These are phyloP conservation scores for Hucho hucho DNA, from an alignment of 2,113 vertebrate genomes.

Conservation along the genomic window DNA sequence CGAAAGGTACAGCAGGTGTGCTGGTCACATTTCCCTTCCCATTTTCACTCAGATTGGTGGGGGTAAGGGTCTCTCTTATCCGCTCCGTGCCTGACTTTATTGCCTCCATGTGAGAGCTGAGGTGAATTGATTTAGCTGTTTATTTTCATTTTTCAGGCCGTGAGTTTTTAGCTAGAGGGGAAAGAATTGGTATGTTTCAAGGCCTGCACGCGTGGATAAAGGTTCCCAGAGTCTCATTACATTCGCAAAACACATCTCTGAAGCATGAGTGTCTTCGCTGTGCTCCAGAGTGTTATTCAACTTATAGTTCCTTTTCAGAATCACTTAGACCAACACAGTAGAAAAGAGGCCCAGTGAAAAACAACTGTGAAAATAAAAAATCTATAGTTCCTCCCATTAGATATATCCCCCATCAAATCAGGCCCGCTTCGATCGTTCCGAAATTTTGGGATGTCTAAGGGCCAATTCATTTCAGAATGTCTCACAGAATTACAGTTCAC, in stretches of 20 bases:
- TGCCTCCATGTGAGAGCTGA: constrained; percentile 11
- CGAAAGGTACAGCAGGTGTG: neutral
- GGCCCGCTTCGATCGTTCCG: constrained; percentile 44
- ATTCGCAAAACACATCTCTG: constrained; percentile 42
- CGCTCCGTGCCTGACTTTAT: neutral
- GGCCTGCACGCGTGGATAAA: constrained; percentile 1
- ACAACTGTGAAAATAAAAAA: constrained; percentile 27
- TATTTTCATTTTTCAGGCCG: constrained; percentile 48
- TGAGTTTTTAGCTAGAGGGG: constrained; percentile 44
- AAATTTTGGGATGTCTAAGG: constrained; percentile 40
- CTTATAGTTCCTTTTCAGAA: constrained; percentile 37
- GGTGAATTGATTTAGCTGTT: constrained; percentile 58
- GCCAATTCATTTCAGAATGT: constrained; percentile 61
- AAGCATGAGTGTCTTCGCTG: constrained; percentile 7
- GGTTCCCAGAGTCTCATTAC: constrained; percentile 42
- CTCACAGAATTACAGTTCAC: constrained; percentile 59
- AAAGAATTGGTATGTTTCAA: constrained; percentile 9
- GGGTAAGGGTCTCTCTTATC: neutral
- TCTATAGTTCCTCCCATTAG: constrained; percentile 49
- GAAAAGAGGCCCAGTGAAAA: constrained; percentile 2
- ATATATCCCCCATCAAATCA: constrained; percentile 50
- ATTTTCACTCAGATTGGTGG: neutral
- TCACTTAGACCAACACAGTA: constrained; percentile 26
- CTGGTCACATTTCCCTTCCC: neutral
- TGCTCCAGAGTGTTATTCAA: constrained; percentile 19